Base-by-base conservation (phyloP, 2,797 vertebrate species). In the Pipistrellus nathusii region DNA sequence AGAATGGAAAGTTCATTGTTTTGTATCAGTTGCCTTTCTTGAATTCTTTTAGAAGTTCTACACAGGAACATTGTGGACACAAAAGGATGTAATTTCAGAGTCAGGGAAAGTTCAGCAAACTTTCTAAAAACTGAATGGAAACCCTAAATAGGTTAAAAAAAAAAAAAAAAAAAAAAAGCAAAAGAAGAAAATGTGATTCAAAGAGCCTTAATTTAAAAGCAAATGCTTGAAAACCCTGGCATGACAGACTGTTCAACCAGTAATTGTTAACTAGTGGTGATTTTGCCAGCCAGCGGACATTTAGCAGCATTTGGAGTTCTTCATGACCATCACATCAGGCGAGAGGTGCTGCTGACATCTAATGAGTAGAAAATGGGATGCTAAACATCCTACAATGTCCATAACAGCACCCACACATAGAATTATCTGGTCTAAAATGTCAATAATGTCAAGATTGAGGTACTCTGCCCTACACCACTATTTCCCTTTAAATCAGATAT, bases 21-120 rank as follows among this genome's bases (percentile, higher is more conserved):
- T 78, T 78, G 69, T 38, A 72, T 83, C 21, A 75, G 9, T 20
- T 75, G 8, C 35, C 20, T 81, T 71, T 84, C 72, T 76, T 66
- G 38, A 75, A 66, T 53, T 92, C 18, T 80, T 30, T 88, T 48
- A 75, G 13, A 92, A 88, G 25, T 18, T 18, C 46, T 62, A 64
- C 88, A 59, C 20, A 84, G 41, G 21, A 84, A 93, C 15, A 62
- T 11, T 55, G 8, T 4, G 53, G 15, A 69, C 68, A 2, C 35
- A 88, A 90, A 96, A 69, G 48, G 25, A 93, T 46, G 21, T 57
- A 15, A 80, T 84, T 95, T 80, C 44, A 71, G 64, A 81, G 55
- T 57, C 38, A 44, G 12, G 13, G 38, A 75, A 21, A 93, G 25
- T 84, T 80, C 38, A 72, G 5, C 20, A 84, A 80, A 44, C 35